These are phyloP conservation scores for Dryobates pubescens DNA, from an alignment of 2,797 vertebrate species.

Conservation along the genomic window DNA sequence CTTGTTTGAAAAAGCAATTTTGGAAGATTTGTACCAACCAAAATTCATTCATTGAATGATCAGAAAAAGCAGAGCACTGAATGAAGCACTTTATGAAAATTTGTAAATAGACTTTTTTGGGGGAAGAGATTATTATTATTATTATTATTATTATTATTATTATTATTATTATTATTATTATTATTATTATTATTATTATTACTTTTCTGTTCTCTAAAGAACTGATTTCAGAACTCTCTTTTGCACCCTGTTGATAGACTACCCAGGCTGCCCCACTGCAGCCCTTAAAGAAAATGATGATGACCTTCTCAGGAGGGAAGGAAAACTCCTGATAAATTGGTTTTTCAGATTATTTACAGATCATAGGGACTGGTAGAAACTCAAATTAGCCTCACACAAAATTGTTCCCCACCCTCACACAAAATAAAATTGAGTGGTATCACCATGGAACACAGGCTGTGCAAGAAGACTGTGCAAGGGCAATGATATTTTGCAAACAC, in stretches of 20 bases:
- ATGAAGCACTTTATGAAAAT: background rate
- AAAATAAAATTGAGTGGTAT: background rate
- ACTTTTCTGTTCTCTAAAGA: background rate
- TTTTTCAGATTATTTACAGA: background rate
- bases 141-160: too few relatives aligned
- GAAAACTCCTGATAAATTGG: background rate
- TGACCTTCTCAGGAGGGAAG: background rate
- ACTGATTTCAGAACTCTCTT: background rate
- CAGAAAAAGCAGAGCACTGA: background rate
- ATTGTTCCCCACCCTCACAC: background rate
- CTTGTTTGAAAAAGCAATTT: background rate
- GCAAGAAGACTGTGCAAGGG: background rate
- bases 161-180: too few relatives aligned
- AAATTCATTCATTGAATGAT: background rate
- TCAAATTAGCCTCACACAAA: background rate
- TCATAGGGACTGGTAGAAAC: background rate
- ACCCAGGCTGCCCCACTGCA: background rate
- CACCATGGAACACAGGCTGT: background rate
- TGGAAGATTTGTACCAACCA: background rate
- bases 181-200: too few relatives aligned
- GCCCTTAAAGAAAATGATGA: background rate
- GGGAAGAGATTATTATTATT: too few relatives aligned
- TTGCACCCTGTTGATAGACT: background rate
- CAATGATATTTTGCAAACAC: background rate
- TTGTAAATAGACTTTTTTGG: background rate